phyloP scores from a whole-genome alignment of 2,797 vertebrate genomes.

The Schizopygopsis malacanthus region DNA sequence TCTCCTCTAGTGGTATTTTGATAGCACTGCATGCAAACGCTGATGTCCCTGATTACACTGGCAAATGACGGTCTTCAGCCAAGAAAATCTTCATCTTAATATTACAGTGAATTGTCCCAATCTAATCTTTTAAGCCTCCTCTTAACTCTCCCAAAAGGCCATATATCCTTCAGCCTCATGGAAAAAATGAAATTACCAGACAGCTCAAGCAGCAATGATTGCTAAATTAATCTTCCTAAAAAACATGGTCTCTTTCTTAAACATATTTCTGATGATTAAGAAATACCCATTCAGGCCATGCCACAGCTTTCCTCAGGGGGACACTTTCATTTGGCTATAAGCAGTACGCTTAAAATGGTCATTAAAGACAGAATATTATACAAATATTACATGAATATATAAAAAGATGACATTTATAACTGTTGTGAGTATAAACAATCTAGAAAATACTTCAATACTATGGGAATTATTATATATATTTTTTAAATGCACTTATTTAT shows the following conservation, averaged over 20 bases:
- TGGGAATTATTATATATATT: background rate
- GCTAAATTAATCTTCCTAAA: conserved; percentile 79
- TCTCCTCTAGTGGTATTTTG: conserved; percentile 35
- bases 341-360: background rate
- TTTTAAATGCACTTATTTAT: background rate
- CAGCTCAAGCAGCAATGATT: conserved; percentile 76
- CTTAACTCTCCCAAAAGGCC: conserved; percentile 67
- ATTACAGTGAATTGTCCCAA: conserved; percentile 67
- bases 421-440: background rate
- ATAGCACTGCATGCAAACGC: background rate
- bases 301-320: background rate
- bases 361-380: background rate
- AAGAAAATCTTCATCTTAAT: conserved; percentile 66
- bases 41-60: conserved; percentile 4
- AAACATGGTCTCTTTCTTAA: conserved; percentile 79
- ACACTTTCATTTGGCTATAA: conserved; percentile 7
- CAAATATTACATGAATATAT: background rate
- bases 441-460: background rate
- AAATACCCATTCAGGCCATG: conserved; percentile 18
- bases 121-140: conserved; percentile 77
- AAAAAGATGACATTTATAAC: background rate
- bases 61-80: conserved; percentile 50
- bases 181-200: conserved; percentile 73
- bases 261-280: conserved; percentile 74
- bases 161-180: conserved; percentile 67